Percentiles rank a stretch among this genome's conserved stretches.
Evolutionary conservation across 2,797 vertebrate species (phyloP).

Genomic region (Mormyrus hasselquistii): DNA sequence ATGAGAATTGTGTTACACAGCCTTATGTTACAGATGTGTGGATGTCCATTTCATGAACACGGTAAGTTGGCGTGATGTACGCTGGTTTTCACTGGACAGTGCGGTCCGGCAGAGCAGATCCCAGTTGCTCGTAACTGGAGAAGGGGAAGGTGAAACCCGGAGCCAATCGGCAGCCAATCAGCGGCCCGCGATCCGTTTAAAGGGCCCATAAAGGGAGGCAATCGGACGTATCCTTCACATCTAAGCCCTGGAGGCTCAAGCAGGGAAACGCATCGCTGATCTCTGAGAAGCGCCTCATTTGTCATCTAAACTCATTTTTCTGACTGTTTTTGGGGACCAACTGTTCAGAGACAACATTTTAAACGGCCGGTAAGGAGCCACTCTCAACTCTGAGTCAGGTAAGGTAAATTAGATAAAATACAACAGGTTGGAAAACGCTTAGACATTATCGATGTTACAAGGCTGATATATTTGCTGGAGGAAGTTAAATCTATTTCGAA

Average conservation of each 20-base stretch:
- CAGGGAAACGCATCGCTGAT: neutral
- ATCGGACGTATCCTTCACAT: constrained; percentile 5
- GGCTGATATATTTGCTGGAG: neutral
- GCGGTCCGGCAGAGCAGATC: neutral
- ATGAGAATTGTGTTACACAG: neutral
- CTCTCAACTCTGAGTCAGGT: neutral
- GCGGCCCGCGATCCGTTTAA: constrained; percentile 34
- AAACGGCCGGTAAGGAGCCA: neutral
- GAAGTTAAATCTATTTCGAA: neutral
- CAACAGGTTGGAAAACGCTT: neutral
- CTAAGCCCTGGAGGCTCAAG: neutral
- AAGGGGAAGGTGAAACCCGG: constrained; percentile 19
- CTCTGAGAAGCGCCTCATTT: neutral
- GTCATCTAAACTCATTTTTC: neutral
- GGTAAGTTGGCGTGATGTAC: neutral
- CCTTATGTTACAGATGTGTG: neutral
- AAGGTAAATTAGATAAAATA: neutral
- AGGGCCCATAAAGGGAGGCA: constrained; percentile 25
- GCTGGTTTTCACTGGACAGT: neutral
- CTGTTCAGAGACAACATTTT: neutral
- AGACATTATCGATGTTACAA: neutral
- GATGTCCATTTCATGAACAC: neutral
- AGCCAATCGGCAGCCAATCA: constrained; percentile 37
- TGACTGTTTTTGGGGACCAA: neutral
- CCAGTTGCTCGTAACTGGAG: neutral